These are phyloP conservation scores for Chlorops oryzae DNA, from an alignment of 1,140 invertebrate species.

Conservation along the genomic window DNA sequence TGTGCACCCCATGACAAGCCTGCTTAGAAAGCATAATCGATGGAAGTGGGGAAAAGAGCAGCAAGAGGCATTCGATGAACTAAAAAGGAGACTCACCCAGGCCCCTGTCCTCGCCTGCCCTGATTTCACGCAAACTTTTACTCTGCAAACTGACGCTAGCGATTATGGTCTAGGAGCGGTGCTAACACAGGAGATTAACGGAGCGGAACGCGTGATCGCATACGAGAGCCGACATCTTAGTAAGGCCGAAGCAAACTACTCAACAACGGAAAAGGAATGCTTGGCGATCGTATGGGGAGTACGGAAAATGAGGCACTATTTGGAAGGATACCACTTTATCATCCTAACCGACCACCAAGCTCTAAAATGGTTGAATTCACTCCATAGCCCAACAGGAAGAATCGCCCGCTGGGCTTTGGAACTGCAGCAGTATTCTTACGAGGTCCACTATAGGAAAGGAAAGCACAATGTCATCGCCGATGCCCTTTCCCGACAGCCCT, in stretches of 20 bases:
- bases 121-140: conserved; percentile 13
- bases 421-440: conserved; percentile 20
- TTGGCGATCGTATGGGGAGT: no score
- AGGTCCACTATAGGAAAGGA: no score
- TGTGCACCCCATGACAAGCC: conserved; percentile 28
- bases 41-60: conserved; percentile 7
- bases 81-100: conserved; percentile 12
- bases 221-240: no score
- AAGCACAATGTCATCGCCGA: no score
- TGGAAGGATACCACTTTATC: conserved; percentile 1
- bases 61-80: conserved; percentile 2
- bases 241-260: no score
- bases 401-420: conserved; percentile 21
- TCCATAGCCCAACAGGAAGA: conserved; percentile 25
- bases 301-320: conserved; percentile 6
- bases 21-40: conserved; percentile 18
- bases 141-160: conserved; percentile 10
- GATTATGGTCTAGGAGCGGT: not conserved
- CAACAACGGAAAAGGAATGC: conserved; percentile 7
- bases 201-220: no score
- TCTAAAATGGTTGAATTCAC: conserved; percentile 36
- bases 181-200: not conserved
- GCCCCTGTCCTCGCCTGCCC: no score
- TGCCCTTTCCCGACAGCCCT: no score
- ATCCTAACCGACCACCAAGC: conserved; percentile 15